phyloP scores from a whole-genome alignment of 2,113 vertebrate genomes.

The Pandion haliaetus region DNA sequence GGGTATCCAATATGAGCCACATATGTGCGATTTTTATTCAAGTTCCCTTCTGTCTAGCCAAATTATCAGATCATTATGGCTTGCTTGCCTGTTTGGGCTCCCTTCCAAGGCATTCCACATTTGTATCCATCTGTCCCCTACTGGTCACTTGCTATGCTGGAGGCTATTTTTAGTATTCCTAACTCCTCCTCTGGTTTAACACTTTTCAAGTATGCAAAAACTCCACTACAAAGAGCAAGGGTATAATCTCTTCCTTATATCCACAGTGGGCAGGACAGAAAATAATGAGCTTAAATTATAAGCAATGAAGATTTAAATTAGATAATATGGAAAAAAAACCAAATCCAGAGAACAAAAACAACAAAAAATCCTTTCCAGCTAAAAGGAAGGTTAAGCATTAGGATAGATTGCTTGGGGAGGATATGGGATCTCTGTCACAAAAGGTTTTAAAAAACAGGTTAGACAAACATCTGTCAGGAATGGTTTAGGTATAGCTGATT shows the following conservation, averaged over 20 bases:
- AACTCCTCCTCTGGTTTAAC: not conserved
- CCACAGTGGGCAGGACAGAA: not conserved
- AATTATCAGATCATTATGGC: constrained; percentile 41
- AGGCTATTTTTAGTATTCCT: not conserved
- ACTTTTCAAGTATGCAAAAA: not conserved
- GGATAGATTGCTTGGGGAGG: not conserved
- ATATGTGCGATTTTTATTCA: constrained; percentile 28
- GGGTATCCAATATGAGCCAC: not conserved
- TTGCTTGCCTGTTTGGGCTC: not conserved
- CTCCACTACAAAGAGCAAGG: not conserved
- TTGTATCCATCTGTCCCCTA: not conserved
- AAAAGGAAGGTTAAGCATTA: not conserved
- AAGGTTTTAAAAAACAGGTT: constrained; percentile 7
- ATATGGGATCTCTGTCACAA: constrained; percentile 15
- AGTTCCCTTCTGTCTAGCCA: constrained; percentile 41
- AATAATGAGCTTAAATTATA: not conserved
- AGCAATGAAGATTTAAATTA: not conserved
- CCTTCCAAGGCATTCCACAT: not conserved
- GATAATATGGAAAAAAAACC: not conserved
- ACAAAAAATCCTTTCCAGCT: not conserved
- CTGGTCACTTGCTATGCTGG: not conserved
- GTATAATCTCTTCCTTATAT: not conserved
- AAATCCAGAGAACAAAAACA: not conserved
- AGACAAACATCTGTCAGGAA: constrained; percentile 57
- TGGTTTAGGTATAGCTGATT: constrained; percentile 32